Evolutionary conservation across 1,140 invertebrate genomes (phyloP).

Genomic region (Achatina immaculata): DNA sequence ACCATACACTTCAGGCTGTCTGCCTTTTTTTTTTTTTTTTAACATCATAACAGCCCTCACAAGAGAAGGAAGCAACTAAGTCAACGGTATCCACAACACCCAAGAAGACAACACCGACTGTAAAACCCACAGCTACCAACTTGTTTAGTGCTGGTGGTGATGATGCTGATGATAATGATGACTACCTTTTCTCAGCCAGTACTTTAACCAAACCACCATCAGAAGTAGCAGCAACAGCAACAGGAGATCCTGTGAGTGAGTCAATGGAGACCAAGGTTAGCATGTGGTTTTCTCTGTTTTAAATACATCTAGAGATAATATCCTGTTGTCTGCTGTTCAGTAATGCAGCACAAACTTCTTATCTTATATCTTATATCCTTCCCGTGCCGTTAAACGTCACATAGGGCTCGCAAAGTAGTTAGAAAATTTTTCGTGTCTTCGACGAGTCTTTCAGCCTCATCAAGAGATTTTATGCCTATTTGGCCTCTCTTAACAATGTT

Average conservation of each 20-base stretch:
- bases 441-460: too few species aligned
- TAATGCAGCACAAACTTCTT: too few species aligned
- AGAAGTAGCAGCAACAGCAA: neutral
- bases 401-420: too few species aligned
- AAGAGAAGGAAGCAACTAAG: neutral
- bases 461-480: too few species aligned
- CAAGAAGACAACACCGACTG: constrained; percentile 6
- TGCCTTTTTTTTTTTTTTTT: too few species aligned
- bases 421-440: too few species aligned
- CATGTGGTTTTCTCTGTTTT: neutral
- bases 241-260: neutral
- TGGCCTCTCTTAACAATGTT: too few species aligned
- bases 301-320: neutral
- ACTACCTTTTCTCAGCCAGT: constrained; percentile 16
- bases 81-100: neutral
- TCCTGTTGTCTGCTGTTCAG: too few species aligned
- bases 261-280: constrained; percentile 32
- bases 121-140: neutral
- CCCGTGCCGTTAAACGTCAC: too few species aligned
- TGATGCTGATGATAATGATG: constrained; percentile 14
- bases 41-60: too few species aligned
- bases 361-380: too few species aligned
- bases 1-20: too few species aligned
- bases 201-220: neutral
- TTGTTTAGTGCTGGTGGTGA: constrained; percentile 19